Percentiles rank a stretch among this genome's conserved stretches.
phyloP scores from a whole-genome alignment of 2,113 vertebrate genomes.

The Phocoena phocoena region DNA sequence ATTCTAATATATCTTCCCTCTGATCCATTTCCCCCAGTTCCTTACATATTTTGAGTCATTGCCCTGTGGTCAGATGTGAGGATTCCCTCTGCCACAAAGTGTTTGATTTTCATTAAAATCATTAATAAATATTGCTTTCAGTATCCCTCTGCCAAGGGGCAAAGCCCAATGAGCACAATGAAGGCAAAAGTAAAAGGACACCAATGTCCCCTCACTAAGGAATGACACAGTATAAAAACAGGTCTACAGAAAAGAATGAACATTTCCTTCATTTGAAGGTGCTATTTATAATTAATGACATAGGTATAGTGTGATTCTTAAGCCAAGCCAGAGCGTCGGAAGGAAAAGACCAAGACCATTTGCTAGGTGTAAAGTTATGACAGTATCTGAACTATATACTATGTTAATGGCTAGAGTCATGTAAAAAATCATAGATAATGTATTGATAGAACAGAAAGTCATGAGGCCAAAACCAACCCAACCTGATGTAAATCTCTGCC shows the following conservation, averaged over 20 bases:
- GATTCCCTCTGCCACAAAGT: background rate
- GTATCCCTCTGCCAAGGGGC: background rate
- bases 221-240: background rate
- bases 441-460: background rate
- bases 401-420: background rate
- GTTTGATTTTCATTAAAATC: background rate
- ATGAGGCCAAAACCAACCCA: background rate
- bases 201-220: background rate
- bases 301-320: constrained; percentile 3
- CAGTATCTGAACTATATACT: background rate
- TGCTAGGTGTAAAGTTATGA: background rate
- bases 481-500: background rate
- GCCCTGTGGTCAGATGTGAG: background rate
- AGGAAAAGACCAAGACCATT: constrained; percentile 14
- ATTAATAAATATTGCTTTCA: background rate
- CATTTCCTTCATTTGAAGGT: background rate
- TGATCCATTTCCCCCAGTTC: background rate
- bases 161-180: background rate
- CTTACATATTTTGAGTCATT: background rate
- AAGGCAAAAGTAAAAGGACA: background rate
- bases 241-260: background rate
- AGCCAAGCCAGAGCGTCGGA: background rate
- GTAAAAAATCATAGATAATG: background rate
- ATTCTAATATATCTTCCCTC: background rate
- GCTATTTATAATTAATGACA: constrained; percentile 2